Evolutionary conservation across 2,888 invertebrate species (phyloP), one percentile per base, ranked within the genome.

Genomic region (Allacma fusca): DNA sequence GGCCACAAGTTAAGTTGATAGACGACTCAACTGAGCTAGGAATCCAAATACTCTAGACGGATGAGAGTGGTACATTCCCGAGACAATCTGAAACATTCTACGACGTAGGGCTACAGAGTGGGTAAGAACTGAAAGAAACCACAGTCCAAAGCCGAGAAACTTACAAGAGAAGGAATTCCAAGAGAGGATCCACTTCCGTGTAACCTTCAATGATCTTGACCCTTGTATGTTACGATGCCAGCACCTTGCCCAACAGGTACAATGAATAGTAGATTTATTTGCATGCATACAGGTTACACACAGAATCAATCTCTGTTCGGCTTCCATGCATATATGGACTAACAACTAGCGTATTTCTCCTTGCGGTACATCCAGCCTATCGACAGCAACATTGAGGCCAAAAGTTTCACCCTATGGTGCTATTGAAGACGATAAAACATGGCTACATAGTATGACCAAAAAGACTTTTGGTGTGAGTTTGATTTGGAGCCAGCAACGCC

Each of bases 151-250:
- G 75, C 68, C 68, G 57, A 75, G 69, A 75, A 19, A 12, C 28
- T 24, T 34, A 9, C 9, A 2, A 24, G 24, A 62, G 62, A 62
- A 62, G 62, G 62, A 62, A 62, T 62, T 62, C 26, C 13, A 62
- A 62, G 62, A 62, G 62, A 24, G 62, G 65, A 57, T 79, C 28
- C 34, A 67, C 64, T 69, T 68, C 40, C 40, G 80, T 67, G 78
- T 82, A 80, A 81, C 81, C 82, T 83, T 83, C 83, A 79, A 79
- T 83, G 82, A 80, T 82, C 81, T 82, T 83, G 82, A 81, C 81
- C 83, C 79, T 74, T 76, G 75, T 64, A 5, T 70, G 50, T 44
- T 50, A 44, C 50, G n/a, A 67, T 76, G 34, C 77, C 65, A 72
- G 77, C 40, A 74, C 77, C 77, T 78, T 78, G 77, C 74, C 57